Evolutionary conservation across 2,113 vertebrate genomes (phyloP).

Genomic region (Rana temporaria): DNA sequence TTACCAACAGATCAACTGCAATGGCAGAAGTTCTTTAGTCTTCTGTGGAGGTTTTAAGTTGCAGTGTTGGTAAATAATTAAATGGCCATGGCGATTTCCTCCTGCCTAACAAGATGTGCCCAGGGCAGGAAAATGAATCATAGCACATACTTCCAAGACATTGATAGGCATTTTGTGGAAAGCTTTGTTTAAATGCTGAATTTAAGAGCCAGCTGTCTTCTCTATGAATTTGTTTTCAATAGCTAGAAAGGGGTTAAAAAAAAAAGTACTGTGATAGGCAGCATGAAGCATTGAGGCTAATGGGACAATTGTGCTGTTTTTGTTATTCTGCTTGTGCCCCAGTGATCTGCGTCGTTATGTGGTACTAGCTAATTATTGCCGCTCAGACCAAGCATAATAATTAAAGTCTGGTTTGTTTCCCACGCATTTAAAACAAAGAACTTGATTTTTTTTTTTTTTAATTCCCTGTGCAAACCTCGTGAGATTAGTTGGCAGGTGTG

Average conservation of each 20-base stretch:
- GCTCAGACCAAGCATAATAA: constrained; percentile 14
- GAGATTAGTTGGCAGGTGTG: constrained; percentile 23
- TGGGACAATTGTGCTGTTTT: constrained; percentile 18
- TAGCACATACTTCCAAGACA: neutral
- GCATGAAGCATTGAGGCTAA: neutral
- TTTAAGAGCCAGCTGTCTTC: constrained; percentile 22
- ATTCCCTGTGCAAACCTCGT: neutral
- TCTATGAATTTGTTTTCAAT: neutral
- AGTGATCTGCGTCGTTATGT: constrained; percentile 10
- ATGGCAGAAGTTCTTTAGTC: no score
- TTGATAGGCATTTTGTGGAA: neutral
- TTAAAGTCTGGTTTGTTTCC: constrained; percentile 48
- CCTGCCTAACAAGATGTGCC: neutral
- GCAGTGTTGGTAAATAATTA: neutral
- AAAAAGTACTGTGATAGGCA: neutral
- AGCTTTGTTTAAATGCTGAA: neutral
- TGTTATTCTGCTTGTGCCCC: constrained; percentile 9
- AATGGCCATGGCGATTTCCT: neutral
- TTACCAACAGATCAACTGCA: no score
- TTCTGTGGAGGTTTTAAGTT: no score
- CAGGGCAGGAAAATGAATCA: neutral
- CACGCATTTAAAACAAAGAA: constrained; percentile 36
- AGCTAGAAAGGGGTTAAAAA: neutral
- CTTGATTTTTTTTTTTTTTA: neutral
- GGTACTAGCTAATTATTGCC: constrained; percentile 31